Evolutionary conservation across 2,888 invertebrate genomes (phyloP), one percentile per base, ranked within the genome.

Genomic region (Orchesellides sinensis): DNA sequence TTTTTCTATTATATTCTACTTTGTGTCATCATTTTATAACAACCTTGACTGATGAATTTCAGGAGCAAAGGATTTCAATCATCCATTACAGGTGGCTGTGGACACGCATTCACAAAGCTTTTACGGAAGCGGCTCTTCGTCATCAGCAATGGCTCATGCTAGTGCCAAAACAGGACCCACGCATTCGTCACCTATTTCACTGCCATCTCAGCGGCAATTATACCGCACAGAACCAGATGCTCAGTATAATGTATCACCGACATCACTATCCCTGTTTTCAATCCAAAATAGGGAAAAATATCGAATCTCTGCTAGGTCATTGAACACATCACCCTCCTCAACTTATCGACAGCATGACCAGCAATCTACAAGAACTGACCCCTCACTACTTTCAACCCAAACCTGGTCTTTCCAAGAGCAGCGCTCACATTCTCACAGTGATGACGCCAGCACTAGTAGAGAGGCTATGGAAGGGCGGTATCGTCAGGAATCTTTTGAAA

Each of bases 71-170:
- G 79, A 79, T 29, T 79, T 79, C 32, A 79, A 72, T 56, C 79
- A 79, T 54, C 79, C 79, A n/a, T 21, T 79, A 4, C 79, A 79
- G 56, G 78, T 78, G 1, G 49, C 40, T 29, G 79, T 79, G 63
- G 79, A 70, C 8, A 12, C 66, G 0, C 68, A 52, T 21, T 49
- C 65, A 23, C 79, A 63, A 10, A 49, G 25, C 3, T 5, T 56
- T 27, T 72, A 72, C 35, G 29, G 56, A 2, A 70, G 40, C 21
- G 40, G 23, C 17, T 32, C 56, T 17, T 52, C 56, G n/a, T 6
- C 70, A 14, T 49, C 78, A 2, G 4, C 54, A 0, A 69, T 49
- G 2, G 66, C 14, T 23, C 49, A 40, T 5, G 75, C 66, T 25
- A 54, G 40, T 2, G 1, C 54, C 1, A 35, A 29, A 3, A 19